Evolutionary conservation across 2,113 vertebrate species (phyloP), one percentile per base, ranked within the genome.

Genomic region (Syngnathoides biaculeatus): DNA sequence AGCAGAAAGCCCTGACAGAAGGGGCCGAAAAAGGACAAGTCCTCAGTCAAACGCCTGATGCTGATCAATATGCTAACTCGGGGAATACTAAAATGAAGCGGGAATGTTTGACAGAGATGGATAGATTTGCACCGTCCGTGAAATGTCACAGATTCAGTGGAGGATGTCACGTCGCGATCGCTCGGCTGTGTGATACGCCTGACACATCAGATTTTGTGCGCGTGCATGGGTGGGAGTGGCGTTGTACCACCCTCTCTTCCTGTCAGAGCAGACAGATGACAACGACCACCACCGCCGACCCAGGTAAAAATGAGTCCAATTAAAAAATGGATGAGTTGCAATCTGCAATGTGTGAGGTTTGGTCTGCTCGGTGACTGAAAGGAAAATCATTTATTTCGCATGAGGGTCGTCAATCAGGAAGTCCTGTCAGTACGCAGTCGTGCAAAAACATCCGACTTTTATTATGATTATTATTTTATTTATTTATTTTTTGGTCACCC

Each of bases 141-240:
- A 93, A 93, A 93, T 93, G 92, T 93, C 92, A 93, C 88, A 86
- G 91, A 93, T 92, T 92, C 92, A 91, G 91, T 90, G 88, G 92
- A 92, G 91, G 90, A 89, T 93, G 92, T 93, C 92, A 91, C 91
- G 89, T 90, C 90, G 24, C 88, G 89, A 92, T 91, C 84, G 85
- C 88, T 92, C 84, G 84, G 81, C 90, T 89, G 90, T 91, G 91
- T 92, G 92, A 92, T 92, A 92, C 91, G 90, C 89, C 89, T 90
- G 90, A 91, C 92, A 91, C 89, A 90, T 91, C 89, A 88, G 89
- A 86, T 88, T 7, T 79, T 83, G 86, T 81, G 87, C 81, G 86
- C 77, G 27, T n/a, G 14, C n/a, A n/a, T n/a, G n/a, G n/a, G n/a
- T 35, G 30, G 38, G 59, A n/a, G 11, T 20, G 10, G 22, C 79